Percentiles rank a stretch among this genome's conserved stretches.
phyloP scores from a whole-genome alignment of 2,113 vertebrate species.

The Damaliscus lunatus region DNA sequence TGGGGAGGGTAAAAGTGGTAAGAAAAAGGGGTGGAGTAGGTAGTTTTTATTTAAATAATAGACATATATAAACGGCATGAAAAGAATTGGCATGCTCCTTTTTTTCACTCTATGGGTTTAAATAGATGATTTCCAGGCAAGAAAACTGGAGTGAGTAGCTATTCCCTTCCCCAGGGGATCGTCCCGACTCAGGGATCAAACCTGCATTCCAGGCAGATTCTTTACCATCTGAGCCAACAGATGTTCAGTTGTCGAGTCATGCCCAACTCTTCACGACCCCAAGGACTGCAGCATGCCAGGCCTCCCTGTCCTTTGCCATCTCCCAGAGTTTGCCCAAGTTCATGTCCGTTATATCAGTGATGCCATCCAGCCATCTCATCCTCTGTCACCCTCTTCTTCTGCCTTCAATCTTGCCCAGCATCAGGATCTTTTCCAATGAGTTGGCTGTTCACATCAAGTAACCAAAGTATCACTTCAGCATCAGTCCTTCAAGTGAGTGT shows the following conservation, averaged over 20 bases:
- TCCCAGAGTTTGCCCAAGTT: not conserved
- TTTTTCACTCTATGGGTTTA: not conserved
- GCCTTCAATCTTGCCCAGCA: not conserved
- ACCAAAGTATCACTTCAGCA: not conserved
- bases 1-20: not conserved
- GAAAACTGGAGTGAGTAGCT: not conserved
- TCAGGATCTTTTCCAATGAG: not conserved
- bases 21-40: not conserved
- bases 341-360: accelerated
- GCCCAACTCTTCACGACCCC: not conserved
- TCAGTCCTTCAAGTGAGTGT: not conserved
- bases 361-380: not conserved
- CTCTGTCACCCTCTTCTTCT: not conserved
- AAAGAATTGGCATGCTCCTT: not conserved
- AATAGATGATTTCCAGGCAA: not conserved
- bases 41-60: not conserved
- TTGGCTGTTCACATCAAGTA: not conserved
- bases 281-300: not conserved
- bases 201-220: not conserved
- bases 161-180: not conserved
- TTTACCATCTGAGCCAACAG: not conserved
- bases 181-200: not conserved
- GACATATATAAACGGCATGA: not conserved
- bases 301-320: not conserved
- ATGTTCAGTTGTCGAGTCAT: not conserved